A percentile compares a stretch with the other conserved stretches of the same genome.
Evolutionary conservation across 2,113 vertebrate genomes (phyloP).

Genomic region (Chionomys nivalis): DNA sequence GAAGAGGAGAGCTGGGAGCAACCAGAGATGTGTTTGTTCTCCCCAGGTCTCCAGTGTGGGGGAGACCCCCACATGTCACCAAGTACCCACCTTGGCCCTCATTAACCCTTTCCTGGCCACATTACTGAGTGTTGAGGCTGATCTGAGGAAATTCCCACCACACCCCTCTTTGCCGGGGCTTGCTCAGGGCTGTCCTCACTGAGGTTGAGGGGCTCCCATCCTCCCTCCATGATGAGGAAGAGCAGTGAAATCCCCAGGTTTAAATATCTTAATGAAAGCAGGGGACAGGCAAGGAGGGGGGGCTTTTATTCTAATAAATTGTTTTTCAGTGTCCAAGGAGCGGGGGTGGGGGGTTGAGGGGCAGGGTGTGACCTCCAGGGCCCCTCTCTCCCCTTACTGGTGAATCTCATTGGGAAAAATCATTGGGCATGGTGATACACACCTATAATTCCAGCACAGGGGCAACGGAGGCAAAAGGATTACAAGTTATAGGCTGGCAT

Average conservation of each 20-base stretch:
- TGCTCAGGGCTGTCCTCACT: conserved; percentile 75
- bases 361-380: conserved; percentile 63
- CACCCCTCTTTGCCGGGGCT: conserved; percentile 68
- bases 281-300: conserved; percentile 48
- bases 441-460: conserved; percentile 80
- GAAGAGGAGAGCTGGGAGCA: conserved; percentile 2
- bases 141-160: conserved; percentile 59
- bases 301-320: conserved; percentile 86
- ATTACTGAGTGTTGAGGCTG: background rate
- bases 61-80: too few relatives aligned
- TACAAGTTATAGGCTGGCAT: too few relatives aligned
- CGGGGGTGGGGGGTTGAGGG: conserved; percentile 32
- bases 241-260: conserved; percentile 55
- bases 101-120: conserved; percentile 32
- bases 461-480: too few relatives aligned
- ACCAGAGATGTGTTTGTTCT: background rate
- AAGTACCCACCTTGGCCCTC: conserved; percentile 68
- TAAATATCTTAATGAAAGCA: conserved; percentile 83
- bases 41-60: conserved; percentile 71
- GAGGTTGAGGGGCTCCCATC: conserved; percentile 60
- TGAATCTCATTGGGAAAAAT: conserved; percentile 91
- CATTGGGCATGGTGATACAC: too few relatives aligned
- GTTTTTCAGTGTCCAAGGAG: conserved; percentile 66
- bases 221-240: conserved; percentile 57
- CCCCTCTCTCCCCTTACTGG: conserved; percentile 87